phyloP scores from a whole-genome alignment of 2,888 invertebrate genomes.

The Callinectes sapidus region DNA sequence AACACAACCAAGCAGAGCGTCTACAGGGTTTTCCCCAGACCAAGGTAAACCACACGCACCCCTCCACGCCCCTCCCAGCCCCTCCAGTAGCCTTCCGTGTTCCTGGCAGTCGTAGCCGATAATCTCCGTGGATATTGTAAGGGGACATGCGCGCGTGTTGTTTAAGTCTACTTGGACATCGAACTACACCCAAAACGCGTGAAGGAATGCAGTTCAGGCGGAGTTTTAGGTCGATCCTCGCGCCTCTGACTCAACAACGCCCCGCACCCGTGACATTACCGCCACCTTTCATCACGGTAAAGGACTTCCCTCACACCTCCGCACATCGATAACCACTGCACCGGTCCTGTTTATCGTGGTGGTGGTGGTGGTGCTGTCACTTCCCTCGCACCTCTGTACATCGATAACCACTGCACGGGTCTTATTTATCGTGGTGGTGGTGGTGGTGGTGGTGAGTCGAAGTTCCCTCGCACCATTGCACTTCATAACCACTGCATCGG shows the following conservation, averaged over 20 bases:
- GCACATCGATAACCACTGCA: background rate
- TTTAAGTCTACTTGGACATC: background rate
- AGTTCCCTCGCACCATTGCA: no score
- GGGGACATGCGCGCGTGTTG: background rate
- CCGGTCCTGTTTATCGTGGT: background rate
- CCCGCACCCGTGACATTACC: background rate
- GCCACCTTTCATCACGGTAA: background rate
- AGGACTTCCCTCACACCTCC: background rate
- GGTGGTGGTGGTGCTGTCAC: background rate
- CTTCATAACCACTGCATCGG: no score
- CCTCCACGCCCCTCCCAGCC: background rate
- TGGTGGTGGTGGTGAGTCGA: background rate
- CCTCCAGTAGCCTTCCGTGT: background rate
- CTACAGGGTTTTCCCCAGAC: background rate
- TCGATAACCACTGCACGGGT: no score
- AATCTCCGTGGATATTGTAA: constrained; percentile 23
- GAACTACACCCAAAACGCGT: background rate
- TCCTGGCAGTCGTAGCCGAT: background rate
- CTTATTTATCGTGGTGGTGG: background rate
- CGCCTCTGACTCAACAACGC: background rate
- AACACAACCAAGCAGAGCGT: background rate
- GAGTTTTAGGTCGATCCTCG: background rate
- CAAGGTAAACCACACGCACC: background rate
- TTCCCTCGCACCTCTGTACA: no score
- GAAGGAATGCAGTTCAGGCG: background rate